Evolutionary conservation across 2,888 invertebrate genomes (phyloP).

Genomic region (Petrophora chlorosata): DNA sequence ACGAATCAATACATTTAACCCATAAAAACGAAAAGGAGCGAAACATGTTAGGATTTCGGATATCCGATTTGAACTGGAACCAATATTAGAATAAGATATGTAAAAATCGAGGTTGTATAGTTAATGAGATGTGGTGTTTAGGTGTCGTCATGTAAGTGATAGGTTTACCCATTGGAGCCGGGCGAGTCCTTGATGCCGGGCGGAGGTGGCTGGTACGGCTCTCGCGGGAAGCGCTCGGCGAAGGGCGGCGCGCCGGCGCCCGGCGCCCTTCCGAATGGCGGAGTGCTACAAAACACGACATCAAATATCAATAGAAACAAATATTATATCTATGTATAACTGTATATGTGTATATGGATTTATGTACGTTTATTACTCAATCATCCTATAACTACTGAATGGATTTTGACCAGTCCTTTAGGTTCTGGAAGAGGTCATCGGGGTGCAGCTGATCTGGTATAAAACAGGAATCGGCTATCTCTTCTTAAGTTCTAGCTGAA

Average conservation of each 20-base stretch:
- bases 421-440: no score
- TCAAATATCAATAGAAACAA: background rate
- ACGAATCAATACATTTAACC: no score
- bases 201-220: conserved; percentile 82
- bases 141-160: no score
- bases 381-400: no score
- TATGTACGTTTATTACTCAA: no score
- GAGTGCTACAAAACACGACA: conserved; percentile 37
- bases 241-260: conserved; percentile 46
- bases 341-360: no score
- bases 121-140: background rate
- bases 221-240: conserved; percentile 59
- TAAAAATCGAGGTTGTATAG: no score
- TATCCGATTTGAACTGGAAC: background rate
- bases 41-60: background rate
- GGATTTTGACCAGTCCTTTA: no score
- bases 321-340: background rate
- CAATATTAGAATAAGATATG: background rate
- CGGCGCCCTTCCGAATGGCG: conserved; percentile 57
- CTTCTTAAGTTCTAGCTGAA: no score
- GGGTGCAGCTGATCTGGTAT: no score
- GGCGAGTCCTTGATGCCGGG: conserved; percentile 84
- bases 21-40: no score
- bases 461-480: no score
- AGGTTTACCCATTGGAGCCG: conserved; percentile 73